Percentiles rank a stretch among this genome's conserved stretches.
These are phyloP conservation scores for Enteromius thamalakanensis DNA, from an alignment of 2,797 vertebrate genomes.

Conservation along the genomic window DNA sequence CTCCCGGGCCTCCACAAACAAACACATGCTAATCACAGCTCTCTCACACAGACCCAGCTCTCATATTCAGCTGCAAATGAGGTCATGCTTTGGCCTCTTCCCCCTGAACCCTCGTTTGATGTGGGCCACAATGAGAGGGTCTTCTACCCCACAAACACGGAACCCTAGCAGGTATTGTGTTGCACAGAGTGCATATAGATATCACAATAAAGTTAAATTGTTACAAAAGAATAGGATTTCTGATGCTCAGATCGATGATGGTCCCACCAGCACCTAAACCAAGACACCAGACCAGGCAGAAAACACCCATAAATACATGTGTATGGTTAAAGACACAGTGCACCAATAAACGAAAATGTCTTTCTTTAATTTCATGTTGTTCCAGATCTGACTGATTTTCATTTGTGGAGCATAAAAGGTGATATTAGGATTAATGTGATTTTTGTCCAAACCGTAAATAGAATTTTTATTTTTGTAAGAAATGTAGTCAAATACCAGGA, in stretches of 20 bases:
- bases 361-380: background rate
- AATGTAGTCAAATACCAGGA: background rate
- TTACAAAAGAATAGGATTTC: constrained; percentile 50
- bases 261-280: constrained; percentile 56
- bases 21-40: constrained; percentile 84
- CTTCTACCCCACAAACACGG: constrained; percentile 71
- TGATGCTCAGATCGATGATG: constrained; percentile 38
- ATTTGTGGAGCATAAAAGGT: background rate
- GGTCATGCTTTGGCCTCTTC: constrained; percentile 64
- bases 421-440: too few relatives aligned
- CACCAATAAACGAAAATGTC: background rate
- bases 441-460: background rate
- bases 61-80: constrained; percentile 90
- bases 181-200: constrained; percentile 20
- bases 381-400: background rate
- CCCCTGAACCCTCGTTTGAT: constrained; percentile 76
- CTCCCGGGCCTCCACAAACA: constrained; percentile 75
- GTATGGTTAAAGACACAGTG: background rate
- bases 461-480: background rate
- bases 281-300: constrained; percentile 43
- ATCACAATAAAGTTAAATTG: constrained; percentile 32
- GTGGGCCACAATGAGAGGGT: constrained; percentile 79
- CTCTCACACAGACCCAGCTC: constrained; percentile 71
- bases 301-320: background rate
- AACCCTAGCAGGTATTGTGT: constrained; percentile 71